Conservation (phyloP, 2,888 invertebrate species). For the Pristionchus maxplancki region DNA sequence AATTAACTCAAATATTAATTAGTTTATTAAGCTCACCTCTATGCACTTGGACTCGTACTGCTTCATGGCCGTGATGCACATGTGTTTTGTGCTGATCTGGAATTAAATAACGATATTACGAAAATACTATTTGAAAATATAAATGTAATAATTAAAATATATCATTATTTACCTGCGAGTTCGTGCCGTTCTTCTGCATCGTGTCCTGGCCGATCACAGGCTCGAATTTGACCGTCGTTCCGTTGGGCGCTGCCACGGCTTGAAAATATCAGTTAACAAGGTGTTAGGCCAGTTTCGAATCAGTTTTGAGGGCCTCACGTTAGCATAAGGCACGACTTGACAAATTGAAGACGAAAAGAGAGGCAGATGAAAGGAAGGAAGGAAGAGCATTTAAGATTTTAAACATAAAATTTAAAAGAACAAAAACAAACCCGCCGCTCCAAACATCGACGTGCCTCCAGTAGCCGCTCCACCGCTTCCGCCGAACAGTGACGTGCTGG, state of each 20-base stretch:
- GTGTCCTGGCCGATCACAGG: conserved; percentile 90
- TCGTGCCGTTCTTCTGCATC: conserved; percentile 89
- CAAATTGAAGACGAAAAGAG: too few relatives aligned
- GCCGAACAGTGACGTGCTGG: conserved; percentile 51
- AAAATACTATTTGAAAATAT: too few relatives aligned
- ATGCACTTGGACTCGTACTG: conserved; percentile 95
- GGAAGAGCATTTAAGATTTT: background rate
- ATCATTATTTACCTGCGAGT: conserved; percentile 75
- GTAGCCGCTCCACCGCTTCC: background rate
- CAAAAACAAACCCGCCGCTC: background rate
- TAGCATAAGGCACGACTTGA: too few relatives aligned
- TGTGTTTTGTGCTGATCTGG: conserved; percentile 92
- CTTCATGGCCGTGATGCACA: conserved; percentile 98
- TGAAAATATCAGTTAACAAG: too few relatives aligned
- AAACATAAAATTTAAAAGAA: background rate
- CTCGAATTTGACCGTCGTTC: conserved; percentile 88
- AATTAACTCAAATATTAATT: background rate
- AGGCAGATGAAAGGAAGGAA: background rate
- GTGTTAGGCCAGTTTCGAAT: too few relatives aligned
- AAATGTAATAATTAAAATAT: background rate
- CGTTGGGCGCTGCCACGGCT: conserved; percentile 78
- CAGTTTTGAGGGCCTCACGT: too few relatives aligned
- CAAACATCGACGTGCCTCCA: background rate
- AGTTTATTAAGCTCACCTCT: conserved; percentile 81
- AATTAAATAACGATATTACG: too few relatives aligned